A percentile compares a stretch with the other conserved stretches of the same genome.
Evolutionary conservation across 2,888 invertebrate species (phyloP).

Genomic region (Automeris io): DNA sequence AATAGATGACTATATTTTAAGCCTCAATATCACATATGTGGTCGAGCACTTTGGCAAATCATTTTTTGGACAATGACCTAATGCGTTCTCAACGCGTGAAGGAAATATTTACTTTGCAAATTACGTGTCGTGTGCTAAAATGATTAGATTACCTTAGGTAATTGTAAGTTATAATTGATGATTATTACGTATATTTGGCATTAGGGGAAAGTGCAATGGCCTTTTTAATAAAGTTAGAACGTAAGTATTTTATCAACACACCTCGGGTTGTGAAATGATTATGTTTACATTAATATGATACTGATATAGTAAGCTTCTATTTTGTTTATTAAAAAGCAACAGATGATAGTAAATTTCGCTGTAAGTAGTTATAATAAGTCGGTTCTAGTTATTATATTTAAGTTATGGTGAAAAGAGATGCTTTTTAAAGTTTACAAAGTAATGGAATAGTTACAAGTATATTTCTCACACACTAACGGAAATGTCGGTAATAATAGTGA

Average conservation of each 20-base stretch:
- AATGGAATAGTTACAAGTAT: no score
- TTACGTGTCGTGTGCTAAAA: slow-evolving; percentile 15
- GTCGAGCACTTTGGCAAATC: no score
- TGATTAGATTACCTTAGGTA: slow-evolving; percentile 10
- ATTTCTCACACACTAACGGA: no score
- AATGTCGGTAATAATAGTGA: no score
- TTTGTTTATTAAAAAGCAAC: slow-evolving; percentile 4
- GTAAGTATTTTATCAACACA: slow-evolving; percentile 14
- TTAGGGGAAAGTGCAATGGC: slow-evolving; percentile 20
- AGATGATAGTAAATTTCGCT: background rate
- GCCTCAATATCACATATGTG: background rate
- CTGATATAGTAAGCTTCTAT: slow-evolving; percentile 14
- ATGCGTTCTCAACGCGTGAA: slow-evolving; percentile 18
- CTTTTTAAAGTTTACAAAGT: no score
- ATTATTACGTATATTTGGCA: slow-evolving; percentile 17
- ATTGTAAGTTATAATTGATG: slow-evolving; percentile 14
- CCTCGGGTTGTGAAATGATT: slow-evolving; percentile 19
- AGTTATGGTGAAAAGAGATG: no score
- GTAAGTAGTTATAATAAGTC: no score
- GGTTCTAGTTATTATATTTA: no score
- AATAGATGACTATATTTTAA: background rate
- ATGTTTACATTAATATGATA: slow-evolving; percentile 24
- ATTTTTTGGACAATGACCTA: slow-evolving; percentile 2
- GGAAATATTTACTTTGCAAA: slow-evolving; percentile 17
- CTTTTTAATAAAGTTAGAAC: slow-evolving; percentile 16